Percentiles rank a stretch among this genome's conserved stretches.
These are phyloP conservation scores for Furnarius figulus DNA, from an alignment of 2,113 vertebrate species.

Conservation along the genomic window DNA sequence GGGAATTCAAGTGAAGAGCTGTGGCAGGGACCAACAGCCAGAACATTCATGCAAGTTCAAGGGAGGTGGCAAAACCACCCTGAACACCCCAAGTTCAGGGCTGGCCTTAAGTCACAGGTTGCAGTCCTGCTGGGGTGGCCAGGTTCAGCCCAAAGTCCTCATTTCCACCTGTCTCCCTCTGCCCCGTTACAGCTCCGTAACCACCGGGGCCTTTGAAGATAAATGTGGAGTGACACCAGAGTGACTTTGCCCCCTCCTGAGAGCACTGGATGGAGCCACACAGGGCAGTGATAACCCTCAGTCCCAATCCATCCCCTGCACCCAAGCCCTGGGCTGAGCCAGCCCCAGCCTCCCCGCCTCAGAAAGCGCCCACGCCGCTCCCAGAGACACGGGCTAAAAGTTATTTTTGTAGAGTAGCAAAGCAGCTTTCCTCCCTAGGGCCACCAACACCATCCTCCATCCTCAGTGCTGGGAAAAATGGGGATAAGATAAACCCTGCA, in stretches of 20 bases:
- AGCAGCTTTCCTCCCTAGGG: neutral
- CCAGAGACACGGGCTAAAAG: neutral
- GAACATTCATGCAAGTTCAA: neutral
- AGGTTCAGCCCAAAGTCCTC: slow-evolving; percentile 10
- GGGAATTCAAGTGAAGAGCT: neutral
- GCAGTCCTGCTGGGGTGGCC: neutral
- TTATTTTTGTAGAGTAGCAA: neutral
- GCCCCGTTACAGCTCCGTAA: neutral
- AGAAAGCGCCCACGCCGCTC: accelerated
- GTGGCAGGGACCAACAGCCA: neutral
- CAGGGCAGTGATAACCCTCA: neutral
- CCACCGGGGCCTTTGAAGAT: neutral
- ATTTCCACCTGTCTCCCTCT: neutral
- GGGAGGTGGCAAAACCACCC: neutral
- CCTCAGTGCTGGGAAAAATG: accelerated
- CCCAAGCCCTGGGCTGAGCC: neutral
- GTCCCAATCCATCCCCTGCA: neutral
- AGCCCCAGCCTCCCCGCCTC: neutral
- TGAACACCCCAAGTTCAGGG: accelerated
- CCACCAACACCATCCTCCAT: neutral
- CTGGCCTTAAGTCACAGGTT: neutral
- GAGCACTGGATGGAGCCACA: neutral
- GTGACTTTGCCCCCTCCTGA: neutral
- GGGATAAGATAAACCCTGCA: neutral
- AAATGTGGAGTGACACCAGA: neutral